Evolutionary conservation across 2,888 invertebrate species (phyloP), one percentile per base, ranked within the genome.

Genomic region (Psococerastis gibbosa): DNA sequence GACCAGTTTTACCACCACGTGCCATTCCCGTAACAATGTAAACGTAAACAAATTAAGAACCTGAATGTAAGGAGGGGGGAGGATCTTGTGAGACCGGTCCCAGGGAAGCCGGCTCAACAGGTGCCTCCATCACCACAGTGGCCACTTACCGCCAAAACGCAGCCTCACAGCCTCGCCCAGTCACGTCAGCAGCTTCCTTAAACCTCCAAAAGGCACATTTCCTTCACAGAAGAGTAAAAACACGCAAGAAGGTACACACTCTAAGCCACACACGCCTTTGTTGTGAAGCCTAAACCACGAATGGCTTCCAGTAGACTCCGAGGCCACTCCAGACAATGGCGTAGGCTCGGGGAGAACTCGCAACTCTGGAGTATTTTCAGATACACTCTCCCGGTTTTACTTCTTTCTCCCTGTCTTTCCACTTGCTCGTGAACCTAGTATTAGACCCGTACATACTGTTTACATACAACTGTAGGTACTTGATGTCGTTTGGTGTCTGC

Each of bases 311-410:
- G 9, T n/a, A 33, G 33, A 16, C 33, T 13, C 17, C 38, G 38
- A 38, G 38, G 38, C 38, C 38, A 38, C 22, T 38, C 38, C 17
- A 18, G 22, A n/a, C 38, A 38, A 13, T 18, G 38, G 38, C 38
- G 38, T 17, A 16, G 5, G 17, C 5, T n/a, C n/a, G n/a, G n/a
- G n/a, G n/a, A n/a, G n/a, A n/a, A n/a, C n/a, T n/a, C n/a, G n/a
- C n/a, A n/a, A 27, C 27, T 27, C 27, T 11, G 27, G 8, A n/a
- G n/a, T n/a, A n/a, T 27, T 11, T 27, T 11, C 27, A 6, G 11
- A 27, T 11, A 27, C 27, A 9, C 27, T 34, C 18, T 34, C 13
- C 18, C 18, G 8, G 9, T 9, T 15, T 34, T 15, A 34, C 18
- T 34, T 34, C 15, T 34, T 34, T 34, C 18, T 15, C 13, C 13